Base-by-base conservation (phyloP, 2,797 vertebrate genomes). In the Ptychadena robeensis region DNA sequence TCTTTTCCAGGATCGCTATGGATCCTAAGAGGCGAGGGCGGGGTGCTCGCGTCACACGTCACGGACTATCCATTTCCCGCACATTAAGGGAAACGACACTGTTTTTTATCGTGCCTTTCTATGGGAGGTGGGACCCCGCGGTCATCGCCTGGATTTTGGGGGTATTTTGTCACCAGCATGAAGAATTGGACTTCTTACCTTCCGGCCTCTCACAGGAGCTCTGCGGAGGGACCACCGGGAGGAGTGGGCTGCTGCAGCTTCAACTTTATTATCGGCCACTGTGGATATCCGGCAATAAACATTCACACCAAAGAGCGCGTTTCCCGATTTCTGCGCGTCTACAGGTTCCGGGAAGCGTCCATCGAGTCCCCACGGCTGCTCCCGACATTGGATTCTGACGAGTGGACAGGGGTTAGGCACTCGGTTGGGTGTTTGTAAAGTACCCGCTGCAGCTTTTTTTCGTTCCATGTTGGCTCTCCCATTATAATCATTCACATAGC, bases 1-100 rank as follows among this genome's bases (percentile, higher is more conserved):
- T 28, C 65, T 73, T 0, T 80, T 12, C 2, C 57, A 94, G 93
- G 93, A 94, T 82, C 93, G 93, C n/a, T 94, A 94, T 0, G 90
- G 92, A 30, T 93, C 93, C 0, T 94, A 90, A 87, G 30, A 0
- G 44, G 22, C 5, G 44, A 53, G 2, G 44, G 22, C 44, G 0
- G 18, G 44, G 7, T 7, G 7, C 15, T 22, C 0, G 1, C 44
- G 10, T 22, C 18, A 53, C 8, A 18, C 22, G 25, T 25, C 25
- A 1, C 3, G 2, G 25, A 27, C 10, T 61, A 1, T 28, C 11
- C 11, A 28, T 61, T 22, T 61, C 59, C 59, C 3, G 9, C 9
- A n/a, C 27, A 25, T 61, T 9, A 61, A 61, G 27, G 25, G 25
- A 61, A 61, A 28, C 59, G 11, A 27, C 11, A 12, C 9, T 5